Evolutionary conservation across 53 echinoderm and acorn worm species (phyloP), one percentile per base, ranked within the genome.

Genomic region (Temnopleurus reevesii): DNA sequence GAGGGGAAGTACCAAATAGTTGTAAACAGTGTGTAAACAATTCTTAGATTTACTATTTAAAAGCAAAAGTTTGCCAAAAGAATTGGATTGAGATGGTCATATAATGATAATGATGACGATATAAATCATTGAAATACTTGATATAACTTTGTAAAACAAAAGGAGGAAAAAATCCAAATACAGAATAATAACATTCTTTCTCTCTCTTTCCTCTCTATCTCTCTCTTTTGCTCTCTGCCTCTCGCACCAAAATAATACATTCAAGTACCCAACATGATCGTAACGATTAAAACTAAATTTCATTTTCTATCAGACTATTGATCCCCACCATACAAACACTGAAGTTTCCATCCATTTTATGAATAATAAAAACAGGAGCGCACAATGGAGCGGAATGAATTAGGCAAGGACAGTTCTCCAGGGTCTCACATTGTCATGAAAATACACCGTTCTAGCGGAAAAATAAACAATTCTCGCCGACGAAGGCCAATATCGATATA

Each of bases 381-480:
- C 71, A 71, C 71, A 71, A 43, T 71, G 23, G 41, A 36, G 71
- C 71, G n/a, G 71, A 30, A 38, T 71, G 71, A 71, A 71, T 71
- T 71, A 41, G 71, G 41, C 41, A 2, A 38, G 41, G 71, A 5
- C 41, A 21, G 71, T 0, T 65, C 71, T 23, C 36, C 41, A n/a
- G 41, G 23, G 71, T 21, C n/a, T 23, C 27, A 8, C 33, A 41
- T 6, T 71, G 71, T 71, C 71, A 71, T 71, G 43, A 71, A 36
- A 71, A 71, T 71, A 71, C 36, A 71, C 71, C 71, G 41, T 71
- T 71, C 71, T 71, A 36, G 41, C 71, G 8, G 21, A 71, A n/a
- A 23, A 71, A 71, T 71, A 71, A 71, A 71, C 71, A 36, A 71
- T 71, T 71, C 71, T 71, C 71, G 41, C 71, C 21, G 21, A 71